Evolutionary conservation across 2,113 vertebrate genomes (phyloP).

Genomic region (Tapirus terrestris): DNA sequence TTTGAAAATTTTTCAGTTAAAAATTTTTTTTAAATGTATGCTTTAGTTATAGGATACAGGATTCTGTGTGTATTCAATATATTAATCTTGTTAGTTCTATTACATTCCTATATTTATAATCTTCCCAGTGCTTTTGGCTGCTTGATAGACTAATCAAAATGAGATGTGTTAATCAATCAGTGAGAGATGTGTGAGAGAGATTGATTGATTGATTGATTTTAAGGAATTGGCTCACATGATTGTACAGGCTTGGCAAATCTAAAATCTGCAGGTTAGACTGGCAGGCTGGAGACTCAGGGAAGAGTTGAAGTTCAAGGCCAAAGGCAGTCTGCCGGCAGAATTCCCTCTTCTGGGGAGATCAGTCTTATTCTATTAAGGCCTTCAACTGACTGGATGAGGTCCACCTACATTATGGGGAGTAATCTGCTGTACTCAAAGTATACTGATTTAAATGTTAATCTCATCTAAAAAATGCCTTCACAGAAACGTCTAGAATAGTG

Average conservation of each 20-base stretch:
- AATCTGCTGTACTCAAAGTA: background rate
- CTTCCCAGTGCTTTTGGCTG: background rate
- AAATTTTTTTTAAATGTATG: background rate
- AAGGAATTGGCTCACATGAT: background rate
- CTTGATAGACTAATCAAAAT: background rate
- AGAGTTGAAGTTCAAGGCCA: background rate
- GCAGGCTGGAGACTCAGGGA: background rate
- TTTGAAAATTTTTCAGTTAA: background rate
- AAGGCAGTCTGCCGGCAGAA: background rate
- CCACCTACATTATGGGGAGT: background rate
- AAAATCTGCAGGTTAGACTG: background rate
- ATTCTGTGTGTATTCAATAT: background rate
- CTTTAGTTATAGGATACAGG: background rate
- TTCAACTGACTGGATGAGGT: background rate
- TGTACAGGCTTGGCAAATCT: background rate
- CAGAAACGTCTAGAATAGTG: background rate
- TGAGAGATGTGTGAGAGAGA: background rate
- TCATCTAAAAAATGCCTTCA: background rate
- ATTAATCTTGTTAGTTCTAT: background rate
- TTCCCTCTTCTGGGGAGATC: background rate
- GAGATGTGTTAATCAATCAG: no score
- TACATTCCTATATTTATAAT: background rate
- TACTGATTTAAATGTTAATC: background rate
- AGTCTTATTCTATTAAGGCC: background rate
- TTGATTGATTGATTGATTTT: background rate